Evolutionary conservation across 2,113 vertebrate genomes (phyloP).

Genomic region (Alligator sinensis): DNA sequence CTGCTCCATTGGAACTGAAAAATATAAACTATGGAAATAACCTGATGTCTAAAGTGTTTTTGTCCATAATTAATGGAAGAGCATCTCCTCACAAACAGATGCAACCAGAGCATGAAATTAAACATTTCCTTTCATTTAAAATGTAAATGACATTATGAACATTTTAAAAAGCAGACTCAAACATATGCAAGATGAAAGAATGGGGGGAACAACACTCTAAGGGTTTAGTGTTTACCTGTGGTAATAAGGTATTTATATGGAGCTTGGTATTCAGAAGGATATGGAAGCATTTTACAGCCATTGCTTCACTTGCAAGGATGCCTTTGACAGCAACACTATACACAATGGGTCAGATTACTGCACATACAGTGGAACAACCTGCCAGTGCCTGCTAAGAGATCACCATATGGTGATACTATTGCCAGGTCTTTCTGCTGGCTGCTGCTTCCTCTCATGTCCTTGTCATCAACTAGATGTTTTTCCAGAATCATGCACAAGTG

Average conservation of each 20-base stretch:
- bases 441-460: neutral
- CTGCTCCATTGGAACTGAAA: neutral
- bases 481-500: no score
- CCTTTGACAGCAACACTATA: neutral
- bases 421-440: neutral
- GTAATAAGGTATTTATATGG: neutral
- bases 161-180: neutral
- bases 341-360: neutral
- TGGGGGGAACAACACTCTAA: neutral
- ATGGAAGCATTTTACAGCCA: neutral
- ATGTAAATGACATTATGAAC: conserved; percentile 5
- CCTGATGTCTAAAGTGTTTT: neutral
- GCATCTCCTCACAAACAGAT: neutral
- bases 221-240: neutral
- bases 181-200: neutral
- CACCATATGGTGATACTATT: neutral
- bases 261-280: neutral
- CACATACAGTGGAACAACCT: neutral
- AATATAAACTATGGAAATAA: neutral
- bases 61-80: neutral
- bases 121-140: neutral
- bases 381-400: neutral
- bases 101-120: neutral
- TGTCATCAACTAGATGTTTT: no score
- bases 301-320: no score